Base-by-base conservation (phyloP, 2,888 invertebrate genomes). In the Automeris io region DNA sequence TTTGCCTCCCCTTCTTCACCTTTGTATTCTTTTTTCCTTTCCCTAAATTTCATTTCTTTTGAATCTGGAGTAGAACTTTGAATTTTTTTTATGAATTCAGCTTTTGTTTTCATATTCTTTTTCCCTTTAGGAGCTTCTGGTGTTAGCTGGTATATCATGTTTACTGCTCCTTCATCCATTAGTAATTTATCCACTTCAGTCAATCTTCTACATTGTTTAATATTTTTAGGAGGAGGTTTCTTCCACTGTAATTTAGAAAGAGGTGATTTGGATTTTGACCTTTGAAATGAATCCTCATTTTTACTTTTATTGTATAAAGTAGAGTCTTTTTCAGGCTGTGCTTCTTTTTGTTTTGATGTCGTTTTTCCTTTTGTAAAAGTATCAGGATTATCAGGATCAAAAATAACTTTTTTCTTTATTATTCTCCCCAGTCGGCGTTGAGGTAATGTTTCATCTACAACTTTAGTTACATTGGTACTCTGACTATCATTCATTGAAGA, bases 161-260 rank as follows among this genome's bases (percentile, higher is more conserved):
- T 95, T 1, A 94, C 92, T 2, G 95, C 95, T 1, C 95, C 95
- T 65, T 95, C 95, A 66, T 95, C 95, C 78, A 93, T 93, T 43
- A 95, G 77, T 35, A 95, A 70, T 42, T 88, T 90, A 57, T 95
- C 94, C 37, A 95, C 88, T 79, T 95, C 95, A 12, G 90, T 88
- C 40, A 90, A 73, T 44, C 89, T 86, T 50, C 88, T 89, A 46
- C 89, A 88, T 59, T 90, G 90, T 60, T 78, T 68, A 29, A 49
- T 64, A 64, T 67, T 70, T 67, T 85, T 68, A 56, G 87, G 72
- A 35, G 75, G 65, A 29, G 83, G 85, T 42, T 86, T 86, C 50
- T 86, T 86, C 85, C 85, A 85, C 29, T 78, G 76, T 44, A 77
- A 42, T 61, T 82, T 83, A 29, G 71, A 54, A 11, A 70, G 46